These are phyloP conservation scores for Sebastes steindachneri DNA, from an alignment of 2,797 vertebrate species.

Conservation along the genomic window DNA sequence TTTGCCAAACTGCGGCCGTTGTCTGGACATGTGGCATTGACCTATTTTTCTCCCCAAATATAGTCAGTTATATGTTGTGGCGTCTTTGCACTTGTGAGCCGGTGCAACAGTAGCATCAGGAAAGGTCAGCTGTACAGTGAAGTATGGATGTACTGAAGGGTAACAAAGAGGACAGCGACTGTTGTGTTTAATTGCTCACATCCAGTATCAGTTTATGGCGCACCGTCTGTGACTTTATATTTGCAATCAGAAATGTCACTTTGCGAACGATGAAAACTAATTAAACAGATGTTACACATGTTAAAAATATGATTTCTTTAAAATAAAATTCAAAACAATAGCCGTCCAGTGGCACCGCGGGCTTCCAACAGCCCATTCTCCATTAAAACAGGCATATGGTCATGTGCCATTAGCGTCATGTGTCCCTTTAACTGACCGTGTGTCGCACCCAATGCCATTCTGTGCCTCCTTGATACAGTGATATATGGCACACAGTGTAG, in stretches of 20 bases:
- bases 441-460: conserved; percentile 13
- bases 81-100: conserved; percentile 24
- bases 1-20: conserved; percentile 64
- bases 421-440: conserved; percentile 1
- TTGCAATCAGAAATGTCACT: conserved; percentile 20
- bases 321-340: conserved; percentile 13
- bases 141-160: neutral
- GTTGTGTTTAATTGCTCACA: neutral
- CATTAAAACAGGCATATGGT: conserved; percentile 28
- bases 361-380: conserved; percentile 14
- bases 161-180: neutral
- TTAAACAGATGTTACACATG: conserved; percentile 44
- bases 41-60: conserved; percentile 71
- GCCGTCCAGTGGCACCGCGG: neutral
- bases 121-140: conserved; percentile 36
- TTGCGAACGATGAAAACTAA: conserved; percentile 13
- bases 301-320: conserved; percentile 29
- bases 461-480: conserved; percentile 67
- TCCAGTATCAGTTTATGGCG: conserved; percentile 5
- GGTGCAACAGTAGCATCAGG: neutral
- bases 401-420: conserved; percentile 14
- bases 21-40: conserved; percentile 65
- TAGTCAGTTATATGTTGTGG: conserved; percentile 43
- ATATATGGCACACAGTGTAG: conserved; percentile 60
- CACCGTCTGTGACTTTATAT: conserved; percentile 13